These are phyloP conservation scores for Melanerpes formicivorus DNA, from an alignment of 2,113 vertebrate genomes.

Conservation along the genomic window DNA sequence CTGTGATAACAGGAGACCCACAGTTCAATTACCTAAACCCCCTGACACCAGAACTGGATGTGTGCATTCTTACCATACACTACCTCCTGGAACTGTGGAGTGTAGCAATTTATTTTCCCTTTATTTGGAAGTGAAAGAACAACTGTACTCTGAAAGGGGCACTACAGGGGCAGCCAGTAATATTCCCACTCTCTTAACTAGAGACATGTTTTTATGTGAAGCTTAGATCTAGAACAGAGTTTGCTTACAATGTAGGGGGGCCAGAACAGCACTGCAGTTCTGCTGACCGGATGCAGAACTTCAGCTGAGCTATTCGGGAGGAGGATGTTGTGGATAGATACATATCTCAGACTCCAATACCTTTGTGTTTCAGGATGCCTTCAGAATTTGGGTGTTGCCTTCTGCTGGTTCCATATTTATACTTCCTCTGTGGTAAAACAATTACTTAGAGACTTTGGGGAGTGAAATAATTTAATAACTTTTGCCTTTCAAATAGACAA, in stretches of 20 bases:
- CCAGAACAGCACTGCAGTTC: background rate
- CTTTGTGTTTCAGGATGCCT: slow-evolving; percentile 41
- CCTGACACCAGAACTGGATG: too few species aligned
- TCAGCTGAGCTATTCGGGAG: slow-evolving; percentile 5
- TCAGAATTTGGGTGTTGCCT: slow-evolving; percentile 22
- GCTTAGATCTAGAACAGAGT: background rate
- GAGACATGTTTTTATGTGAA: background rate
- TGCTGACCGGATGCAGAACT: slow-evolving; percentile 18
- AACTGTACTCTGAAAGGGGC: background rate
- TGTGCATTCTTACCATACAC: background rate
- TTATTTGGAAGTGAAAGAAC: background rate
- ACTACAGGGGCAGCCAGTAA: background rate
- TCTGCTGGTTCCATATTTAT: slow-evolving; percentile 15
- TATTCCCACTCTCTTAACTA: background rate
- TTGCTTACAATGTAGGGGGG: background rate
- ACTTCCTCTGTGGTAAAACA: slow-evolving; percentile 42
- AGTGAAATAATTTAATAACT: background rate
- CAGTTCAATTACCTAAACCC: too few species aligned
- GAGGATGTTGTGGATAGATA: slow-evolving; percentile 30
- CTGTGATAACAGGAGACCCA: too few species aligned
- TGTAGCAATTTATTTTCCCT: background rate
- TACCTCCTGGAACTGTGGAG: background rate
- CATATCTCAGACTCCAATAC: background rate
- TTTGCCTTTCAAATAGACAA: background rate
- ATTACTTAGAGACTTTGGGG: background rate